Evolutionary conservation across 2,113 vertebrate genomes (phyloP).

Genomic region (Paedocypris sp.): DNA sequence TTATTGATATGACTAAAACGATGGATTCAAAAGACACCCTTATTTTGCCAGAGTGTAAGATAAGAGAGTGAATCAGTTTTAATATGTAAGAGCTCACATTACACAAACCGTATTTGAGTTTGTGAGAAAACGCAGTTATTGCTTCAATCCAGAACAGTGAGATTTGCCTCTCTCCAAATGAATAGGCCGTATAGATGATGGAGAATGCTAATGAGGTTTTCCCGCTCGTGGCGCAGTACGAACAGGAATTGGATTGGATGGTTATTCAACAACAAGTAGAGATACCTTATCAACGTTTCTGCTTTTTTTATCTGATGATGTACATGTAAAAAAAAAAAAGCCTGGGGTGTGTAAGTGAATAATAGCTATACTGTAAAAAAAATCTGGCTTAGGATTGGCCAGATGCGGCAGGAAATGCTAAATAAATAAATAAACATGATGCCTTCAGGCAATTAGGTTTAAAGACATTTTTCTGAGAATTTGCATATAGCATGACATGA

Average conservation of each 20-base stretch:
- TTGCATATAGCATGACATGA: too few species aligned
- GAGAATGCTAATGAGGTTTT: conserved; percentile 47
- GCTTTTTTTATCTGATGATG: conserved; percentile 1
- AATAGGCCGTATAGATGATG: conserved; percentile 29
- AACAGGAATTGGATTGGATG: conserved; percentile 1
- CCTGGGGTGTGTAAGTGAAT: conserved; percentile 4
- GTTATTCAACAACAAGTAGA: conserved; percentile 19
- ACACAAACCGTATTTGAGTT: neutral
- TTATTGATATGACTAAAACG: too few species aligned
- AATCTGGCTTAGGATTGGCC: too few species aligned
- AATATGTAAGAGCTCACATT: too few species aligned
- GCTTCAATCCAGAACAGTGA: conserved; percentile 42
- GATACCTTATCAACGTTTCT: conserved; percentile 11
- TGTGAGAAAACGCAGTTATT: conserved; percentile 15
- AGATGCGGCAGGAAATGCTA: too few species aligned
- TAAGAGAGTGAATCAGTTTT: too few species aligned
- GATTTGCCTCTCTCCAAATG: conserved; percentile 30
- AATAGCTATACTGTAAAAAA: neutral
- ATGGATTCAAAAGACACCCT: too few species aligned
- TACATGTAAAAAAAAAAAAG: neutral
- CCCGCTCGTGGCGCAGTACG: neutral
- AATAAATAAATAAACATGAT: too few species aligned
- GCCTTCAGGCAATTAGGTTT: too few species aligned
- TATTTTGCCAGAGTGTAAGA: conserved; percentile 17
- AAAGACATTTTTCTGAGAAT: too few species aligned